phyloP scores from a whole-genome alignment of 2,113 vertebrate genomes.

The Morone chrysops region DNA sequence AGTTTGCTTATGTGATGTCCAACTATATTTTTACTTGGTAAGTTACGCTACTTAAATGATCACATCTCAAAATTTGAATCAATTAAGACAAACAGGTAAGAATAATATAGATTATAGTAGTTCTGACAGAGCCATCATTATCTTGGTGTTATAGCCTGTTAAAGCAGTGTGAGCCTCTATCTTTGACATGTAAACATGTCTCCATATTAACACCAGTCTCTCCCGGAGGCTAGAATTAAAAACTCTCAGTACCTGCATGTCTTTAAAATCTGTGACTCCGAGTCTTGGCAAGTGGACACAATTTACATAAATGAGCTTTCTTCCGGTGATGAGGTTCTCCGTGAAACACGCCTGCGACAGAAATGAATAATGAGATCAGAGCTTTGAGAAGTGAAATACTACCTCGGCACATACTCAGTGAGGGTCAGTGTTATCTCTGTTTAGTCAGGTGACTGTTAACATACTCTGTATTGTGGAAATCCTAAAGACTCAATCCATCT shows the following conservation, averaged over 20 bases:
- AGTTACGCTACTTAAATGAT: neutral
- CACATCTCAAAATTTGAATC: neutral
- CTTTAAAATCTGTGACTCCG: slow-evolving; percentile 90
- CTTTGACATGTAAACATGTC: slow-evolving; percentile 39
- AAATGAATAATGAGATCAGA: slow-evolving; percentile 12
- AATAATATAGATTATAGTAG: neutral
- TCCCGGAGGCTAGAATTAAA: neutral
- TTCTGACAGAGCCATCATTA: slow-evolving; percentile 14
- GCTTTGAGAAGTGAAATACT: neutral
- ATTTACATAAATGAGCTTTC: slow-evolving; percentile 88
- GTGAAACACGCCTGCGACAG: slow-evolving; percentile 89
- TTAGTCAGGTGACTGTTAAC: neutral
- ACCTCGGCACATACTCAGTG: too few relatives aligned
- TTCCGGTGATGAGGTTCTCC: slow-evolving; percentile 88
- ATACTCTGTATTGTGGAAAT: slow-evolving; percentile 82
- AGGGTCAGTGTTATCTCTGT: neutral
- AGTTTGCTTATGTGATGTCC: neutral
- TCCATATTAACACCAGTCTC: neutral
- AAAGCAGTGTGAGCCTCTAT: slow-evolving; percentile 10
- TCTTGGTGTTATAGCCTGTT: slow-evolving; percentile 3
- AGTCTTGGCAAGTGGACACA: slow-evolving; percentile 87
- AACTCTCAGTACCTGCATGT: slow-evolving; percentile 89
- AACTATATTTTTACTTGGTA: neutral
- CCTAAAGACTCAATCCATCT: slow-evolving; percentile 81
- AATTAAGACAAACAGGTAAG: neutral